Evolutionary conservation across 2,797 vertebrate genomes (phyloP).

Genomic region (Antennarius maculatus): DNA sequence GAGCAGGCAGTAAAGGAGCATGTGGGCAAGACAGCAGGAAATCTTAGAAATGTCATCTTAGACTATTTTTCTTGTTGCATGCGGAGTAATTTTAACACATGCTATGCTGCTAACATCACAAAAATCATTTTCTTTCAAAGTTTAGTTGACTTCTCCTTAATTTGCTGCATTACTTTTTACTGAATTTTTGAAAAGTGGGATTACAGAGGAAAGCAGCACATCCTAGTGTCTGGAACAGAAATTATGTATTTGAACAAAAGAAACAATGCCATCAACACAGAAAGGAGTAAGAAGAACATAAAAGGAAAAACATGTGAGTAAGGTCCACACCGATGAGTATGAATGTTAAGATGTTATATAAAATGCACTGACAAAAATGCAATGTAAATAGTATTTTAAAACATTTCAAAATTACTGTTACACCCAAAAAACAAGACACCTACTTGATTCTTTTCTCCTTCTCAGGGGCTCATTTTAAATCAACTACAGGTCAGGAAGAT

Average conservation of each 20-base stretch:
- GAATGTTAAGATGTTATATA: too few species aligned
- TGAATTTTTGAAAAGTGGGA: slow-evolving; percentile 14
- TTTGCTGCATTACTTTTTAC: background rate
- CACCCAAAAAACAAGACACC: background rate
- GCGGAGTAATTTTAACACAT: slow-evolving; percentile 13
- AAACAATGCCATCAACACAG: slow-evolving; percentile 39
- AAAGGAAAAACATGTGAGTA: slow-evolving; percentile 75
- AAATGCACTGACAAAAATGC: too few species aligned
- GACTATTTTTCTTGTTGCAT: slow-evolving; percentile 4
- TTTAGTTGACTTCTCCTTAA: background rate
- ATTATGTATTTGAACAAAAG: slow-evolving; percentile 69
- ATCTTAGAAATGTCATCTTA: background rate
- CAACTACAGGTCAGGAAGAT: slow-evolving; percentile 21
- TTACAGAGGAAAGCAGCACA: background rate
- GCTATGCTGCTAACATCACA: background rate
- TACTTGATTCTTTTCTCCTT: slow-evolving; percentile 5
- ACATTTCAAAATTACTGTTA: background rate
- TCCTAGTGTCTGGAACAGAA: too few species aligned
- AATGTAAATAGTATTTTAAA: too few species aligned
- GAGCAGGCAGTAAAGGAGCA: slow-evolving; percentile 18
- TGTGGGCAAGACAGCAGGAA: slow-evolving; percentile 18
- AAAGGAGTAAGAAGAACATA: slow-evolving; percentile 59
- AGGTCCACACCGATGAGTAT: background rate
- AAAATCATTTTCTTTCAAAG: slow-evolving; percentile 2
- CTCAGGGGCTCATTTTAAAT: slow-evolving; percentile 55